Base-by-base conservation (phyloP, 2,797 vertebrate genomes). In the Catamblyrhynchus diadema region DNA sequence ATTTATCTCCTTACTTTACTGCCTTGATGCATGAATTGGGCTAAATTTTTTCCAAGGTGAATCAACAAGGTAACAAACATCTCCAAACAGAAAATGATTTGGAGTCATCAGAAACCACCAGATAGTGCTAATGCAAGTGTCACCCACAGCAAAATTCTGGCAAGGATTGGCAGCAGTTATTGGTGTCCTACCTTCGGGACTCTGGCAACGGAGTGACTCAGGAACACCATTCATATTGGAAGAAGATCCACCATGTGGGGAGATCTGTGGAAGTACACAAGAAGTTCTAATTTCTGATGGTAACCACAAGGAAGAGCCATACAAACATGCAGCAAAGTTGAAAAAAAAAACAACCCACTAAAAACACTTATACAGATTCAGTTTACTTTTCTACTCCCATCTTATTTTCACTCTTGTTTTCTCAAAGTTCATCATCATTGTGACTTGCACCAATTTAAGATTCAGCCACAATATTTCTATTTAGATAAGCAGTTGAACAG, bases 211-310 rank as follows among this genome's bases (percentile, higher is more conserved):
- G 30, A 95, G 97, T 37, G 98, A 96, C 62, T 98, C 98, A 61
- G 98, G 93, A 2, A 98, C 98, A 35, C 98, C 98, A 3, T 99
- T 99, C 83, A 98, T 98, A 91, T 98, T 99, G 84, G 98, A 97
- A 23, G 97, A 97, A 37, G 98, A 99, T 66, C 97, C 97, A 89
- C 98, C 98, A 60, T 98, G 98, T 5, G 97, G 96, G 93, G 98
- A 97, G 84, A 98, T 98, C 99, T 99, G 95, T 35, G 77, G 82
- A 77, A 81, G 70, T 16, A 95, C 8, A 22, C 33, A 47, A 88
- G 9, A 41, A 47, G 5, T 60, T 32, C 5, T 70, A 44, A 95
- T 39, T 90, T 82, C 41, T 79, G 12, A 94, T 14, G 23, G 32
- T 3, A 79, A 62, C 22, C 39, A 73, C 30, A 57, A 47, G 35